A percentile compares a stretch with the other conserved stretches of the same genome.
These are phyloP conservation scores for Drosophila kepulauana DNA, from an alignment of 1,140 invertebrate genomes.

Conservation along the genomic window DNA sequence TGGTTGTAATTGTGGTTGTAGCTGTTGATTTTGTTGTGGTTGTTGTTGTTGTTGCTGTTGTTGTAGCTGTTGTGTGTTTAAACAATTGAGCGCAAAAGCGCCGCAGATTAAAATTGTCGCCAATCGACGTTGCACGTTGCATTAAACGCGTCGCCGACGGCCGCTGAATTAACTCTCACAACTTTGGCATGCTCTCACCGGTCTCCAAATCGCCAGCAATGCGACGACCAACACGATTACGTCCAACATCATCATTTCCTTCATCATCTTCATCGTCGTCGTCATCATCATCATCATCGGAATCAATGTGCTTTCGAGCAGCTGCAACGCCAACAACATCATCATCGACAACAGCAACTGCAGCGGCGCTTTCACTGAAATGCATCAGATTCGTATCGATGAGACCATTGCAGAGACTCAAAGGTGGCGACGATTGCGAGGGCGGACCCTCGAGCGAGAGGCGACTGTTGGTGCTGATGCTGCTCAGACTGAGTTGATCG, in stretches of 20 bases:
- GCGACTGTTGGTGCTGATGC: conserved; percentile 92
- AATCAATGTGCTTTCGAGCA: background rate
- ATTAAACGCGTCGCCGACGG: conserved; percentile 43
- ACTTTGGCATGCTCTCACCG: conserved; percentile 47
- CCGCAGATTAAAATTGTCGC: conserved; percentile 67
- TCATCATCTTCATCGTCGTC: background rate
- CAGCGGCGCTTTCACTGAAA: conserved; percentile 87
- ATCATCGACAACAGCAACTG: conserved; percentile 86
- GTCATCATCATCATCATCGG: background rate
- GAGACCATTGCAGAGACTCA: conserved; percentile 86
- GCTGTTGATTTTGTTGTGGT: background rate
- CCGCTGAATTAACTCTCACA: conserved; percentile 80
- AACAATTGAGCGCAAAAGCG: conserved; percentile 71
- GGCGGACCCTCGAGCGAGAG: conserved; percentile 91
- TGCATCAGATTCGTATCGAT: conserved; percentile 91
- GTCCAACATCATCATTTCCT: background rate
- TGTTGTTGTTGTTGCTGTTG: conserved; percentile 17
- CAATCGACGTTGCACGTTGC: conserved; percentile 46
- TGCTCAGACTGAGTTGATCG: conserved; percentile 92
- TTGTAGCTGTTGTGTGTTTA: background rate
- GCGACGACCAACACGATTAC: background rate
- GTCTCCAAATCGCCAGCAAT: conserved; percentile 7
- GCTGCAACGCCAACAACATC: conserved; percentile 1
- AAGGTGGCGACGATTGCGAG: conserved; percentile 88
- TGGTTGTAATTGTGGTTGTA: background rate